A percentile compares a stretch with the other conserved stretches of the same genome.
Conservation (phyloP, 2,888 invertebrate genomes). For the Formica aserva region DNA sequence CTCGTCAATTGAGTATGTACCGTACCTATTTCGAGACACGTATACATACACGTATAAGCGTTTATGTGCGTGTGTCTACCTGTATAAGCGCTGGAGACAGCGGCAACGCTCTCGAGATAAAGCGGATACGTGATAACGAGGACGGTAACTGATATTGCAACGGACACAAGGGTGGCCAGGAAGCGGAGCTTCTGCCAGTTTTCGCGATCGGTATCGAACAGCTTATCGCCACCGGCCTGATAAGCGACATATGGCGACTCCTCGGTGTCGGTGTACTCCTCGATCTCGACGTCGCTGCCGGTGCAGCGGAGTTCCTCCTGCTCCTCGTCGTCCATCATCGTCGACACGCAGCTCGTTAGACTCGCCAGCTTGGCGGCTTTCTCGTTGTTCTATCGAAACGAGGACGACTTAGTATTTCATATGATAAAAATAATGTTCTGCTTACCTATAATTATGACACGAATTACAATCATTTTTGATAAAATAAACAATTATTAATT, state of each 20-base stretch:
- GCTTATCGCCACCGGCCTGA: constrained; percentile 79
- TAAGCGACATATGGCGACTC: constrained; percentile 81
- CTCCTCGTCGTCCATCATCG: constrained; percentile 83
- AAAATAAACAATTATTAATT: too few species aligned
- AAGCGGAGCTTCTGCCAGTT: constrained; percentile 85
- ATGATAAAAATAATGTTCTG: too few species aligned
- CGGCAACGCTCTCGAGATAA: constrained; percentile 85
- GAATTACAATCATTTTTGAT: too few species aligned
- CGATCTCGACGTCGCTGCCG: constrained; percentile 83
- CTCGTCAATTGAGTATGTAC: constrained; percentile 4
- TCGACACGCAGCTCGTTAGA: constrained; percentile 77
- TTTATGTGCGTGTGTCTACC: constrained; percentile 63
- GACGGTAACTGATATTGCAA: constrained; percentile 86
- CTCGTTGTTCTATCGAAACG: constrained; percentile 29
- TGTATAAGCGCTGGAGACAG: constrained; percentile 83
- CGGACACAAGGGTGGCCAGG: constrained; percentile 85
- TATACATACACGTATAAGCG: not conserved
- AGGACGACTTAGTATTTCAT: not conserved
- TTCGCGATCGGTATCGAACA: constrained; percentile 81
- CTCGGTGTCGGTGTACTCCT: constrained; percentile 83
- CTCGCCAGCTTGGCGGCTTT: constrained; percentile 66
- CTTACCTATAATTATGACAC: too few species aligned
- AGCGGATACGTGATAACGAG: constrained; percentile 87
- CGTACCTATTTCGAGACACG: not conserved
- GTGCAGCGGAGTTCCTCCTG: constrained; percentile 82